These are phyloP conservation scores for Autographa pulchrina DNA, from an alignment of 2,888 invertebrate genomes.

Conservation along the genomic window DNA sequence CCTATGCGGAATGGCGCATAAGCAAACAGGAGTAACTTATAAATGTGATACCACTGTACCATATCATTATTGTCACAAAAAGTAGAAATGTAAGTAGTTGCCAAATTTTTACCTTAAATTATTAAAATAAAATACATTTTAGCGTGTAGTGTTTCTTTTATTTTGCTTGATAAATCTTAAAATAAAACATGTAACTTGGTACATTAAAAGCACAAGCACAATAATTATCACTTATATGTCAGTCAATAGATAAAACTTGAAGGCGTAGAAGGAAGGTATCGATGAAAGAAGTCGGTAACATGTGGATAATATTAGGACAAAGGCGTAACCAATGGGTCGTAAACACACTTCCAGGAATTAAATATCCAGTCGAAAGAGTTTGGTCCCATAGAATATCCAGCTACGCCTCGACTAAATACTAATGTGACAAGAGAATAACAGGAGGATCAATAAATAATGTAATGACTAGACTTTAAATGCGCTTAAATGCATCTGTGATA, in stretches of 20 bases:
- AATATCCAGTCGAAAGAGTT: slow-evolving; percentile 72
- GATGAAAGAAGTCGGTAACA: slow-evolving; percentile 66
- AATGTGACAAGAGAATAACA: slow-evolving; percentile 64
- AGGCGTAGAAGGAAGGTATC: slow-evolving; percentile 84
- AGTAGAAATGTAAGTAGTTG: not conserved
- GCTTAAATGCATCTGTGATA: slow-evolving; percentile 42
- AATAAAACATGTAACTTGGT: slow-evolving; percentile 83
- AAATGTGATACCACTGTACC: not conserved
- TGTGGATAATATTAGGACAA: slow-evolving; percentile 66
- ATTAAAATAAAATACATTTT: slow-evolving; percentile 62
- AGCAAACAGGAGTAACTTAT: no score
- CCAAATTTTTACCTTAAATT: not conserved
- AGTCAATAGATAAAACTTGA: slow-evolving; percentile 84
- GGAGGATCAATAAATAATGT: slow-evolving; percentile 59
- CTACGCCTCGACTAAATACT: slow-evolving; percentile 79
- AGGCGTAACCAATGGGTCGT: slow-evolving; percentile 87
- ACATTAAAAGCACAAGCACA: slow-evolving; percentile 89
- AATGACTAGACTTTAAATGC: slow-evolving; percentile 66
- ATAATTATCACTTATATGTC: slow-evolving; percentile 85
- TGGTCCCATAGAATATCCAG: slow-evolving; percentile 84
- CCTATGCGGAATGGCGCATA: no score
- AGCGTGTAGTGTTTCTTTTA: slow-evolving; percentile 83
- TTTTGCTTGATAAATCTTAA: slow-evolving; percentile 81
- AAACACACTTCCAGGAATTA: slow-evolving; percentile 73
- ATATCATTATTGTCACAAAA: not conserved